Evolutionary conservation across 2,797 vertebrate genomes (phyloP), one percentile per base, ranked within the genome.

Genomic region (Danio aesculapii): DNA sequence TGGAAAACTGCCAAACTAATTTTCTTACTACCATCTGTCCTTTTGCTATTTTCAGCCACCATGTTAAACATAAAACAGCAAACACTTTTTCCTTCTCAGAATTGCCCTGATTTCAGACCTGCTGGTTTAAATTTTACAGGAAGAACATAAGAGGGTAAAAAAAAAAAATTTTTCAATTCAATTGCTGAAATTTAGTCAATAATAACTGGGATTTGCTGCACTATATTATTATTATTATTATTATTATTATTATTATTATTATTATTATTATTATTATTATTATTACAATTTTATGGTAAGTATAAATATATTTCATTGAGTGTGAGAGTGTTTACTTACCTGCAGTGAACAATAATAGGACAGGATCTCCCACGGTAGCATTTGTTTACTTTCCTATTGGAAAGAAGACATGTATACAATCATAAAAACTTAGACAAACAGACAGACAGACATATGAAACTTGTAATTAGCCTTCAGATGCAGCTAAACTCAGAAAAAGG

Each of bases 381-480:
- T 94, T 99, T 99, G 96, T 99, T 99, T 88, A 99, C 97, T 95
- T 99, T 99, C 93, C 98, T 99, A 95, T 85, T 95, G 95, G 83
- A 95, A 94, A 83, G 81, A 76, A 92, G 84, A 95, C 87, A 95
- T 53, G 70, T 86, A 85, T 84, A 88, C 55, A 90, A 16, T 89
- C 62, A 87, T 69, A 85, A 47, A 67, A 67, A 80, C 47, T 68
- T 55, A 76, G 11, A 78, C n/a, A 78, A 41, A 77, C 58, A 76
- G 17, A 21, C 8, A 76, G 6, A 67, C n/a, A 69, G 6, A 62
- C 6, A 66, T 6, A n/a, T 46, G 7, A 30, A 52, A 53, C n/a
- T 16, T 52, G 6, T 12, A 78, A 39, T 68, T 14, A 76, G 55
- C 43, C 19, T 77, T 77, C 5, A 50, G 44, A 59, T 58, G 7